These are phyloP conservation scores for Torymus aiolomorphi DNA, from an alignment of 2,888 invertebrate genomes.

Conservation along the genomic window DNA sequence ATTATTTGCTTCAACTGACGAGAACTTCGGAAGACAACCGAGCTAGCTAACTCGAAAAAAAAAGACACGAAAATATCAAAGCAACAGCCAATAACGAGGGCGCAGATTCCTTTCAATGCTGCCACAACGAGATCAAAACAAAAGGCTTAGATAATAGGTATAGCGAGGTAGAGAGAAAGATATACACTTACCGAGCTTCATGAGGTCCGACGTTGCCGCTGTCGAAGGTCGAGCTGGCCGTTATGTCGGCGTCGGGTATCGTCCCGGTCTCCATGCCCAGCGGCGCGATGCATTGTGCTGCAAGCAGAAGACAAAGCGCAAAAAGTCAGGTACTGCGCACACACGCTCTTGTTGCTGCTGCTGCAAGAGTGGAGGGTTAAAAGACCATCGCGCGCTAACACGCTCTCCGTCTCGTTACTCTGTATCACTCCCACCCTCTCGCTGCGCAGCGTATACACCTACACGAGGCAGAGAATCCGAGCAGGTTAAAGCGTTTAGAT, in stretches of 20 bases:
- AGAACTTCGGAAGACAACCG: too few species aligned
- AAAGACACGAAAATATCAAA: too few species aligned
- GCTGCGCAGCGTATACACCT: neutral
- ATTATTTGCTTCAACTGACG: too few species aligned
- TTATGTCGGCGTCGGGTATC: constrained; percentile 80
- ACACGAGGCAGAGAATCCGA: constrained; percentile 43
- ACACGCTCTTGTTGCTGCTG: too few species aligned
- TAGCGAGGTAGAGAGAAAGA: neutral
- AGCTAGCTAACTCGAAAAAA: too few species aligned
- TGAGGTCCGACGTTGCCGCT: constrained; percentile 81
- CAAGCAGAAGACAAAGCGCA: constrained; percentile 62
- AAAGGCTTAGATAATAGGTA: neutral
- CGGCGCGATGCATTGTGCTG: constrained; percentile 79
- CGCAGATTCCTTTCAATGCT: too few species aligned
- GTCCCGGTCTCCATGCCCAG: constrained; percentile 82
- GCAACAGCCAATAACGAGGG: too few species aligned
- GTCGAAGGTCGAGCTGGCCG: constrained; percentile 82
- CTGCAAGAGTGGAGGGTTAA: neutral
- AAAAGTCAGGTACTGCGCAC: constrained; percentile 13
- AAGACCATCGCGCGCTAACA: constrained; percentile 1
- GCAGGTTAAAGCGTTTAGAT: constrained; percentile 61
- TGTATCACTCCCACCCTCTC: too few species aligned
- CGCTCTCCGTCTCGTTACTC: too few species aligned
- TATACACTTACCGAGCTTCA: constrained; percentile 79
- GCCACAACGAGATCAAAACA: neutral